Conservation (phyloP, 2,113 vertebrate genomes). For the Salvelinus sp. region DNA sequence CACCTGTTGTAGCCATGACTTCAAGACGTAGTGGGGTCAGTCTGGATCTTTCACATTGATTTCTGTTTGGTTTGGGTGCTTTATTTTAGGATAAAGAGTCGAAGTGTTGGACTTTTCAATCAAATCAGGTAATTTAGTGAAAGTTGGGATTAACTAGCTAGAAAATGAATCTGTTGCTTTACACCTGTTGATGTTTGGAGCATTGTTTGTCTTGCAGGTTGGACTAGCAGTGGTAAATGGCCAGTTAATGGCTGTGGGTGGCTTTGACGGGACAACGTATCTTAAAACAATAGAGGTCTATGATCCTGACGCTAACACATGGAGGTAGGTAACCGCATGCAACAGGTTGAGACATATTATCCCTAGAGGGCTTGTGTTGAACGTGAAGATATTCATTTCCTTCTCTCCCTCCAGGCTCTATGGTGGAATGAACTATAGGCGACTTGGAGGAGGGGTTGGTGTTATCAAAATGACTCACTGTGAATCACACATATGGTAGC, state of each 20-base stretch:
- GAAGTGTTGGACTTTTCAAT: too few relatives aligned
- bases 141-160: neutral
- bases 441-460: conserved; percentile 95
- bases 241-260: conserved; percentile 97
- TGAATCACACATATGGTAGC: conserved; percentile 99
- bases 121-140: too few relatives aligned
- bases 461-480: conserved; percentile 99
- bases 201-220: conserved; percentile 76
- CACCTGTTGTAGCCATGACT: conserved; percentile 97
- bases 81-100: too few relatives aligned
- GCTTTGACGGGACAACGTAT: conserved; percentile 97
- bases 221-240: conserved; percentile 96
- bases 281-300: conserved; percentile 99
- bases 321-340: conserved; percentile 80
- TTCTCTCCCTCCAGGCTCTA: conserved; percentile 82
- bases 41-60: neutral
- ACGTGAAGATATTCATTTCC: neutral
- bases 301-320: conserved; percentile 96
- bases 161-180: neutral
- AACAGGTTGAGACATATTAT: neutral
- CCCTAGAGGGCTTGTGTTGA: neutral
- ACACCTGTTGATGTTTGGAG: neutral
- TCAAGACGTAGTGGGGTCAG: conserved; percentile 93
- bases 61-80: conserved; percentile 1
- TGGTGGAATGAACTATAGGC: conserved; percentile 97